These are phyloP conservation scores for Drosophila peninsularis DNA, from an alignment of 2,888 invertebrate genomes.

Conservation along the genomic window DNA sequence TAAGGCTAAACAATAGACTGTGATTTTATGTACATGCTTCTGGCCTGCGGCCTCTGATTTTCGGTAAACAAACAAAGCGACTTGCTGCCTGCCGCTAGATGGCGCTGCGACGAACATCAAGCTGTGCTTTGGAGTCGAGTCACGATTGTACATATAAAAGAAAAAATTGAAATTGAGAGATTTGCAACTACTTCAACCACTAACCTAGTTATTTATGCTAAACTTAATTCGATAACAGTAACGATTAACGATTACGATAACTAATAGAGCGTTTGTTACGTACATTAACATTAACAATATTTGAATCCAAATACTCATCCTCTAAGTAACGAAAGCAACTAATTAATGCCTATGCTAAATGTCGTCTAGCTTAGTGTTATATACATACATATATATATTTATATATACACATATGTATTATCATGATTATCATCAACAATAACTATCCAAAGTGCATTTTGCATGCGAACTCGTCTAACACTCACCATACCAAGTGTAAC, in stretches of 20 bases:
- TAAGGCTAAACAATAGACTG: conserved; percentile 61
- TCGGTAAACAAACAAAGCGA: not conserved
- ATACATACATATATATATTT: conserved; percentile 1
- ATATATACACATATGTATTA: conserved; percentile 4
- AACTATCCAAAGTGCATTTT: conserved; percentile 55
- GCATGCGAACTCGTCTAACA: conserved; percentile 38
- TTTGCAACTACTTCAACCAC: conserved; percentile 39
- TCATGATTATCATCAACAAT: conserved; percentile 22
- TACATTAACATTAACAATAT: conserved; percentile 24
- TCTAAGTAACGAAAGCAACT: conserved; percentile 75
- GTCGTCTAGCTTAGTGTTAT: conserved; percentile 69
- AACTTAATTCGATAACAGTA: conserved; percentile 24
- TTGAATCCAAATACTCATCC: conserved; percentile 56
- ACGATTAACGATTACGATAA: conserved; percentile 29
- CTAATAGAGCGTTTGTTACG: conserved; percentile 57
- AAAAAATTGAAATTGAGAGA: conserved; percentile 27
- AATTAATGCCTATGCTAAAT: conserved; percentile 78
- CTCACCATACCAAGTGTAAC: conserved; percentile 42
- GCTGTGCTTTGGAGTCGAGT: conserved; percentile 2
- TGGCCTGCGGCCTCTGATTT: conserved; percentile 5
- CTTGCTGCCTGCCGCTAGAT: conserved; percentile 26
- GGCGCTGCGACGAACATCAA: conserved; percentile 34
- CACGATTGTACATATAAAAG: conserved; percentile 65
- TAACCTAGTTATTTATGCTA: conserved; percentile 54
- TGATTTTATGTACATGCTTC: conserved; percentile 57